phyloP scores from a whole-genome alignment of 2,888 invertebrate genomes.

The Agrilus mali region DNA sequence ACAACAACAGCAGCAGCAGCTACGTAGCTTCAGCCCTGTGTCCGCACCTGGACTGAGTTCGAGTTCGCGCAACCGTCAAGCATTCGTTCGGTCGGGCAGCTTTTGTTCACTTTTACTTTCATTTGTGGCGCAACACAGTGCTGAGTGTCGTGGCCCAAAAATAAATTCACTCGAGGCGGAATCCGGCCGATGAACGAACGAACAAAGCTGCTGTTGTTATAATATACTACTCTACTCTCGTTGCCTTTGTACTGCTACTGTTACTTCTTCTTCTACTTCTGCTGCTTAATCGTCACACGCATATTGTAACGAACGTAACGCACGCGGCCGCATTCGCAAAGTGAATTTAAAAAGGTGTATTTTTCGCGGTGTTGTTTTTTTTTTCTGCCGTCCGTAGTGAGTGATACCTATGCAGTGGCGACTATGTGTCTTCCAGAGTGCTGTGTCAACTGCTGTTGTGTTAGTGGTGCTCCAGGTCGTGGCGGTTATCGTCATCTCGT shows the following conservation, averaged over 20 bases:
- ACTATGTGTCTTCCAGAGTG: conserved; percentile 27
- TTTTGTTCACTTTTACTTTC: conserved; percentile 38
- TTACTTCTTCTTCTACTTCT: not conserved
- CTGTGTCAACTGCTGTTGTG: conserved; percentile 27
- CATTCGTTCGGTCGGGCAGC: conserved; percentile 17
- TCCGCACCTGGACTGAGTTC: conserved; percentile 8
- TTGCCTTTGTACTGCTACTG: not conserved
- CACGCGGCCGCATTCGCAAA: conserved; percentile 1
- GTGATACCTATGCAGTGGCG: conserved; percentile 14
- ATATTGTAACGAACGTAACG: conserved; percentile 10
- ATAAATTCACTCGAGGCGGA: conserved; percentile 31
- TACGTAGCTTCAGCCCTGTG: conserved; percentile 6
- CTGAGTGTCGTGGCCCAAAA: conserved; percentile 35
- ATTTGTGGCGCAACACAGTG: conserved; percentile 36
- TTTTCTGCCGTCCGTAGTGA: conserved; percentile 1
- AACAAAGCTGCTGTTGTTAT: conserved; percentile 2
- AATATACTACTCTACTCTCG: not conserved
- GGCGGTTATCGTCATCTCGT: conserved; percentile 7
- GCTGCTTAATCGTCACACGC: conserved; percentile 2
- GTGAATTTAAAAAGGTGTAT: conserved; percentile 15
- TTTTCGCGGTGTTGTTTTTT: conserved; percentile 5
- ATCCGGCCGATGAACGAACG: conserved; percentile 18
- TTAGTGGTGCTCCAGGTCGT: conserved; percentile 23
- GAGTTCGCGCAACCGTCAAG: not conserved
- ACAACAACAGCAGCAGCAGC: conserved; percentile 6